These are phyloP conservation scores for Auanema freiburgensis DNA, from an alignment of 2,888 invertebrate species.

Conservation along the genomic window DNA sequence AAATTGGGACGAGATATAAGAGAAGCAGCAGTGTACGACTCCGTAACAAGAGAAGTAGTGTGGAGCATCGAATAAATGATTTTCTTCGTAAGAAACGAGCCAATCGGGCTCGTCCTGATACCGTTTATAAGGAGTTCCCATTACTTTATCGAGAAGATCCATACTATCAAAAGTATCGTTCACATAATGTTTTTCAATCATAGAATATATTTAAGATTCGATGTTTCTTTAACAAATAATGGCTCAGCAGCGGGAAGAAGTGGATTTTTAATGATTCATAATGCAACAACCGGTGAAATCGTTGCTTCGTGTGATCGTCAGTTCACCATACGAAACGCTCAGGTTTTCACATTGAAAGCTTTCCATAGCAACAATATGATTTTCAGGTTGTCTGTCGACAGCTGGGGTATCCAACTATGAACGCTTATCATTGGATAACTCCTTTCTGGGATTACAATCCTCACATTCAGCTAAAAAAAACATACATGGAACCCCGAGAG, in stretches of 20 bases:
- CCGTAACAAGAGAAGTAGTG: conserved; percentile 18
- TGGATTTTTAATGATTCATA: conserved; percentile 75
- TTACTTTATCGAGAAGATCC: conserved; percentile 58
- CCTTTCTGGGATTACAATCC: conserved; percentile 85
- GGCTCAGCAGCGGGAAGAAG: conserved; percentile 38
- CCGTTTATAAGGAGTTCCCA: conserved; percentile 59
- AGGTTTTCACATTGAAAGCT: conserved; percentile 10
- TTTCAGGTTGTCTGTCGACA: conserved; percentile 81
- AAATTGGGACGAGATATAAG: conserved; percentile 46
- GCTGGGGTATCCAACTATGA: conserved; percentile 83
- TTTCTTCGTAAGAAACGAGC: conserved; percentile 22
- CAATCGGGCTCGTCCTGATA: conserved; percentile 35
- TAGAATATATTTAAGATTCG: conserved; percentile 33
- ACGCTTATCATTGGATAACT: conserved; percentile 84
- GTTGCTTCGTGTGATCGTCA: conserved; percentile 91
- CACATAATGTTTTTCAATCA: neutral
- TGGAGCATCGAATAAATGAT: conserved; percentile 12
- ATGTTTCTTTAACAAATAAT: conserved; percentile 42
- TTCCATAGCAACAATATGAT: neutral
- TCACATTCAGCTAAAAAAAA: conserved; percentile 84
- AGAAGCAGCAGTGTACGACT: conserved; percentile 13
- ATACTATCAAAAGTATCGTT: conserved; percentile 48
- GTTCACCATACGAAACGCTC: conserved; percentile 91
- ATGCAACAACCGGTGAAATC: conserved; percentile 91
- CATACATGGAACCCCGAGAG: conserved; percentile 89